Conservation (phyloP, 2,888 invertebrate genomes). For the Ornithoptera alexandrae region DNA sequence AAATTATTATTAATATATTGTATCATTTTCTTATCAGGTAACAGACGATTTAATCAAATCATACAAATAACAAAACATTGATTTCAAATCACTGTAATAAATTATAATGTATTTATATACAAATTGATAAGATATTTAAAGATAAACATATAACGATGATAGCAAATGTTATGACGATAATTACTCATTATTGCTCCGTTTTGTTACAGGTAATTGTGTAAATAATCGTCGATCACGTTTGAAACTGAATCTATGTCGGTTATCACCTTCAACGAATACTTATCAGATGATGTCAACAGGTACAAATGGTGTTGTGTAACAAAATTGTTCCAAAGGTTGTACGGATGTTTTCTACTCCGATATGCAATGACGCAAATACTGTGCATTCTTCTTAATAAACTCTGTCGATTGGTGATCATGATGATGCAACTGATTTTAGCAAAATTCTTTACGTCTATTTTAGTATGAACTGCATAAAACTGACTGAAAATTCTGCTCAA, state of each 20-base stretch:
- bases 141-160: neutral
- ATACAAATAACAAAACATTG: neutral
- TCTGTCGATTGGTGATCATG: neutral
- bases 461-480: no score
- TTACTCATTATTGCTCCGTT: constrained; percentile 17
- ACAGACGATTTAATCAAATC: neutral
- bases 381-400: neutral
- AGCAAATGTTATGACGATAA: constrained; percentile 12
- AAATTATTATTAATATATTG: no score
- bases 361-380: no score
- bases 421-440: neutral
- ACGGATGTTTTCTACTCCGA: no score
- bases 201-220: constrained; percentile 30
- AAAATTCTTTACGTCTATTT: neutral
- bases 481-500: no score
- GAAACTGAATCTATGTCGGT: neutral
- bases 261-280: constrained; percentile 4
- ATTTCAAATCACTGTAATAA: neutral
- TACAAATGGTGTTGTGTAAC: neutral
- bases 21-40: no score
- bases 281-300: constrained; percentile 2
- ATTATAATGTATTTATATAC: neutral
- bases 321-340: neutral
- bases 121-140: neutral
- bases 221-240: constrained; percentile 19